A percentile compares a stretch with the other conserved stretches of the same genome.
These are phyloP conservation scores for Nixonia krombeini DNA, from an alignment of 1,140 invertebrate species.

Conservation along the genomic window DNA sequence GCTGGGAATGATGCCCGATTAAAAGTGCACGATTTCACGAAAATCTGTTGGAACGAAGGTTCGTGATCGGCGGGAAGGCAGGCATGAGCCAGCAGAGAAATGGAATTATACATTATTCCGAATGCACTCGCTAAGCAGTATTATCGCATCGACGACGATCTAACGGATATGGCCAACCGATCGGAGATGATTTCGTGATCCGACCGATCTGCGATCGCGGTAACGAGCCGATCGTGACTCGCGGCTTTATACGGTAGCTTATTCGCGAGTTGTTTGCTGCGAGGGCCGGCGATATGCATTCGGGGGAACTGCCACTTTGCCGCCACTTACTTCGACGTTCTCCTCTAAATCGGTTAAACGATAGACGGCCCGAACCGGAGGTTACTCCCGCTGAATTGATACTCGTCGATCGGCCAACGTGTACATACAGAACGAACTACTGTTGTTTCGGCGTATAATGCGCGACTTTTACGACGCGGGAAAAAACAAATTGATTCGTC, in stretches of 20 bases:
- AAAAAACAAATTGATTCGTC: too few species aligned
- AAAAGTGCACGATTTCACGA: neutral
- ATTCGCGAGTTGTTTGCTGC: conserved; percentile 49
- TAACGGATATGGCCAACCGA: conserved; percentile 20
- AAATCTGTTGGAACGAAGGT: too few species aligned
- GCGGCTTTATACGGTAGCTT: conserved; percentile 60
- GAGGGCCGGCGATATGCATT: neutral
- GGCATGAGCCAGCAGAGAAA: conserved; percentile 7
- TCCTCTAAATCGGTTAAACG: conserved; percentile 42
- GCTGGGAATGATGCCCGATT: neutral
- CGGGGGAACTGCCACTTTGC: conserved; percentile 45
- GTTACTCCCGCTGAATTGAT: conserved; percentile 11
- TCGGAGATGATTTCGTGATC: conserved; percentile 60
- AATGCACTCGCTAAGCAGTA: conserved; percentile 57
- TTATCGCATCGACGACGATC: conserved; percentile 46
- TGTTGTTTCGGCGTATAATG: too few species aligned
- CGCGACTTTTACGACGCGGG: too few species aligned
- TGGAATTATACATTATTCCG: conserved; percentile 57
- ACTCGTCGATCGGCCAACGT: too few species aligned
- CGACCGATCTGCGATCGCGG: conserved; percentile 40
- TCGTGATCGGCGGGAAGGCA: neutral
- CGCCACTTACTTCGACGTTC: conserved; percentile 49
- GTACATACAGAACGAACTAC: too few species aligned
- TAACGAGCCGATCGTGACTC: conserved; percentile 70
- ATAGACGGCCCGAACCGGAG: conserved; percentile 13